Conservation (phyloP, 2,113 vertebrate species). For the Nerophis lumbriciformis region DNA sequence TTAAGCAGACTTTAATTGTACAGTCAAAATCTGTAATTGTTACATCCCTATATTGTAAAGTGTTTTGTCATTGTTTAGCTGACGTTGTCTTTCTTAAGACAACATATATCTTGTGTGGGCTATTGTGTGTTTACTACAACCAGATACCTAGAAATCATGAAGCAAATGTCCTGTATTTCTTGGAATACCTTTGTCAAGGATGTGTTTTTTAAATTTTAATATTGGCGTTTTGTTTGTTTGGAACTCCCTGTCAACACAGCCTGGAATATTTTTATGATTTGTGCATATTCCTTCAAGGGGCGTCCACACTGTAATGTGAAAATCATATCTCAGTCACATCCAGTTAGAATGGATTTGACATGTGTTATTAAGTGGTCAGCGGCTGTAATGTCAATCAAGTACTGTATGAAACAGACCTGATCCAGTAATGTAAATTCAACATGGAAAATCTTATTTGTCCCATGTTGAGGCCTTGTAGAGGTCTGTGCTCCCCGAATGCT, state of each 20-base stretch:
- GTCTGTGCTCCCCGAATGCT: background rate
- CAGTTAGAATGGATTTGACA: background rate
- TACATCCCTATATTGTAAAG: background rate
- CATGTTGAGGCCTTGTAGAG: background rate
- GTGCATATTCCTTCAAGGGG: no score
- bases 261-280: background rate
- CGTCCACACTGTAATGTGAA: background rate
- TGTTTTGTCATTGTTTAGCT: background rate
- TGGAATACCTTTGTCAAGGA: background rate
- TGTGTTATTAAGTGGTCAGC: background rate
- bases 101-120: background rate
- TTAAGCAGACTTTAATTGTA: no score
- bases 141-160: background rate
- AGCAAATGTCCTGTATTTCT: background rate
- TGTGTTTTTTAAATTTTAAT: background rate
- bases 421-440: background rate
- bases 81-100: background rate
- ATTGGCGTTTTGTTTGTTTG: background rate
- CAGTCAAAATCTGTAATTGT: background rate
- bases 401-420: background rate
- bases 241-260: conserved; percentile 1
- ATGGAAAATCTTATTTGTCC: background rate
- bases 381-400: background rate
- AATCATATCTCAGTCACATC: no score
- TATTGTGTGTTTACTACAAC: background rate